These are phyloP conservation scores for Bostrychus sinensis DNA, from an alignment of 2,113 vertebrate genomes.

Conservation along the genomic window DNA sequence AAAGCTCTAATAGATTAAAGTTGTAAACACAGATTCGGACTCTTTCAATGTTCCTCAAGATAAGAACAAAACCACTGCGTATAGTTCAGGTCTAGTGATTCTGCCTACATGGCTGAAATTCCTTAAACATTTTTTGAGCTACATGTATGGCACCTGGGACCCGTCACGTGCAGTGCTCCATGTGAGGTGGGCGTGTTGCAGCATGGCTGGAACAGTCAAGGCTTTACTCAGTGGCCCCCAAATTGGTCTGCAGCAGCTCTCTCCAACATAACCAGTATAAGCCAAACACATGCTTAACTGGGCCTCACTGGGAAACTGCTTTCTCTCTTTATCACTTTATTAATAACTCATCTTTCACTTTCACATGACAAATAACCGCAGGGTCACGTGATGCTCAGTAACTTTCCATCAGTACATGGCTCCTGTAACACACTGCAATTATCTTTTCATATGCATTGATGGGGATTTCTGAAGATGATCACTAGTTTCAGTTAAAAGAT, in stretches of 20 bases:
- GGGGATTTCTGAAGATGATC: too few relatives aligned
- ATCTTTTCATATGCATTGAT: too few relatives aligned
- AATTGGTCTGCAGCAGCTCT: not conserved
- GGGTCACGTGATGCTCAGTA: slow-evolving; percentile 12
- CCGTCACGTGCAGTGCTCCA: not conserved
- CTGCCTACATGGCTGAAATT: not conserved
- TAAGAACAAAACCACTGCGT: not conserved
- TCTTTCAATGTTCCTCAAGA: too few relatives aligned
- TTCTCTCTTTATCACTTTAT: slow-evolving; percentile 1
- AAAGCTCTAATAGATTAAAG: too few relatives aligned
- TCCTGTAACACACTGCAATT: too few relatives aligned
- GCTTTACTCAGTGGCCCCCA: slow-evolving; percentile 3
- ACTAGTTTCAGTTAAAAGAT: too few relatives aligned
- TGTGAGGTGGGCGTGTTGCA: not conserved
- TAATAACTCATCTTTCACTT: slow-evolving; percentile 1
- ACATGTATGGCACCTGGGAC: not conserved
- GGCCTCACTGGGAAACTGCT: not conserved
- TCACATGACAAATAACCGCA: not conserved
- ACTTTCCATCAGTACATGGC: slow-evolving; percentile 30
- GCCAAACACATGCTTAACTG: not conserved
- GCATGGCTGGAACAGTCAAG: not conserved
- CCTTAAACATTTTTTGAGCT: not conserved
- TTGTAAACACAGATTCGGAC: not conserved
- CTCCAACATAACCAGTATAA: not conserved
- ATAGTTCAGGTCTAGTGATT: not conserved